Base-by-base conservation (phyloP, 2,113 vertebrate genomes). In the Struthio camelus region DNA sequence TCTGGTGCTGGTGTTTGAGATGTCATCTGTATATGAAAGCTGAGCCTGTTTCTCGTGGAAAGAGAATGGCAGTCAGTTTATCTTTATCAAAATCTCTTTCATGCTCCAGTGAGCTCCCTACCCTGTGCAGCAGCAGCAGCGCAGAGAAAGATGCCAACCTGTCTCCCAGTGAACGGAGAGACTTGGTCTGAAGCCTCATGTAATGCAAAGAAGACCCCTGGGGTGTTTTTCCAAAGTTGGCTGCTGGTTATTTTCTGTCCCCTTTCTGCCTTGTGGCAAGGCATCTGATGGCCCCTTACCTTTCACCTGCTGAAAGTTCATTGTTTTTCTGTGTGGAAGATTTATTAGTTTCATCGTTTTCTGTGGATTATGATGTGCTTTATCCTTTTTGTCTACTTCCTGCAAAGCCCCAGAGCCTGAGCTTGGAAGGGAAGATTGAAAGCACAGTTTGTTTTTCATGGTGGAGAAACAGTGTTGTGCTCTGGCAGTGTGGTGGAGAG, bases 61-160 rank as follows among this genome's bases (percentile, higher is more conserved):
- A 79, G 86, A 95, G 95, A 71, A 93, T 94, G 94, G 95, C 94
- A 96, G 90, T 34, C 91, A 86, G 79, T 96, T 95, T 69, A 86
- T 97, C 97, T 97, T 96, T 94, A 96, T 97, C 96, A 96, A 91
- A 61, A 61, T 93, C 86, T 96, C 90, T 96, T 97, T 97, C 96
- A 96, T 96, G 97, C 94, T 96, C 95, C 3, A 24, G 65, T 95
- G 92, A 95, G 94, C 86, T 95, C 92, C 72, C 73, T 96, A 84
- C 62, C 53, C 90, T 0, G 3, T 90, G 86, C 69, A 87, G 79
- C 70, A 92, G 59, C 78, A 92, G 85, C 90, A 96, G 84, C 91
- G 76, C 87, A 94, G 83, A 70, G 48, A 81, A 81, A 94, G 90
- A 87, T 96, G 96, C 96, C 97, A 96, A 50, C 87, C 86, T 95